Evolutionary conservation across 2,888 invertebrate genomes (phyloP).

Genomic region (Orthonychiurus folsomi): DNA sequence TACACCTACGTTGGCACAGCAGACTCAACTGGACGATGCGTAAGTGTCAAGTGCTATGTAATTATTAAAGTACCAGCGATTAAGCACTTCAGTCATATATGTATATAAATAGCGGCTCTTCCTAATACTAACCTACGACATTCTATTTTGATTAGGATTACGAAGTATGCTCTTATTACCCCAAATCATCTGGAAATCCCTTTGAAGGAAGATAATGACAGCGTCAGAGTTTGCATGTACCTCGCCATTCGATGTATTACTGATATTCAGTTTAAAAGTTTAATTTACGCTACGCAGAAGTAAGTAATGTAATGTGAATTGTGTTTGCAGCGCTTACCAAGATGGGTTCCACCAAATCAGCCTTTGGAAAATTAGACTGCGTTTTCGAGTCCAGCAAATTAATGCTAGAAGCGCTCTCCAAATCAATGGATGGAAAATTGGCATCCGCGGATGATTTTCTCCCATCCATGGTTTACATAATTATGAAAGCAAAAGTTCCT

Average conservation of each 20-base stretch:
- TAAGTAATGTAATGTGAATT: not conserved
- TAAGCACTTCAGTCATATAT: too few species aligned
- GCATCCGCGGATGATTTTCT: conserved; percentile 8
- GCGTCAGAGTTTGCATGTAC: not conserved
- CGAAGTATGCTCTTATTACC: not conserved
- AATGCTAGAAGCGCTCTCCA: not conserved
- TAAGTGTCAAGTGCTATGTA: too few species aligned
- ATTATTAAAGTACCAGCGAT: too few species aligned
- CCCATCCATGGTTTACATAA: conserved; percentile 2
- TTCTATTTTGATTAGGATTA: conserved; percentile 1
- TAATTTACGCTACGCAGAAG: too few species aligned
- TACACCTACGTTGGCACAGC: not conserved
- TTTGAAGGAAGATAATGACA: not conserved
- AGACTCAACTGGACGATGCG: not conserved
- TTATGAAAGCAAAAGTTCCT: conserved; percentile 7
- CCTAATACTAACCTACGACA: not conserved
- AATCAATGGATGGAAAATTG: not conserved
- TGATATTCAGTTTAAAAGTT: too few species aligned
- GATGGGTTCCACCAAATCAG: not conserved
- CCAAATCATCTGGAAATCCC: not conserved
- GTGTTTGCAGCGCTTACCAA: not conserved
- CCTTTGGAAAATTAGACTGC: not conserved
- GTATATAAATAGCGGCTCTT: not conserved
- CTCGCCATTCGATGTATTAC: not conserved
- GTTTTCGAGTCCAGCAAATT: not conserved